Conservation (phyloP, 1,140 invertebrate genomes). For the Caenorhabditis tropicalis region DNA sequence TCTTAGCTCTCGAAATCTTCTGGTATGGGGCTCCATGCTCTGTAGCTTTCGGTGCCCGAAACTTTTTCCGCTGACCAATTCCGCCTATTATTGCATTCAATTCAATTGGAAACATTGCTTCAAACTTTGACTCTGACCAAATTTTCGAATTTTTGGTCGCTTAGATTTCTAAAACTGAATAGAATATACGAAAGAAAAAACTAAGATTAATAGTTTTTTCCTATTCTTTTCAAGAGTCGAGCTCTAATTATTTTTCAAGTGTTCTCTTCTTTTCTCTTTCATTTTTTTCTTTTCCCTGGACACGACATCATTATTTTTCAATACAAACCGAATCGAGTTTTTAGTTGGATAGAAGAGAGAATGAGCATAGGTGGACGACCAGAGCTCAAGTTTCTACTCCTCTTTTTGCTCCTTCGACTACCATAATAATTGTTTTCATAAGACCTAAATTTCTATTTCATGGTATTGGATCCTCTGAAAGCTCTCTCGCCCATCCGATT, state of each 20-base stretch:
- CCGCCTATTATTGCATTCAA: constrained; percentile 38
- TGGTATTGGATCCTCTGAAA: background rate
- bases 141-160: constrained; percentile 14
- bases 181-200: background rate
- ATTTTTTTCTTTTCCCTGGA: background rate
- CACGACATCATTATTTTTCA: constrained; percentile 16
- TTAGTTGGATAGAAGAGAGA: background rate
- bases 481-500: background rate
- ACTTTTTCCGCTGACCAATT: constrained; percentile 14
- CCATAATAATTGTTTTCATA: background rate
- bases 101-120: constrained; percentile 26
- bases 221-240: background rate
- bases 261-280: background rate
- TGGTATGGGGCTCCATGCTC: background rate
- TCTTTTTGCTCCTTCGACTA: background rate
- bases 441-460: background rate
- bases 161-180: constrained; percentile 1
- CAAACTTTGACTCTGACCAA: background rate
- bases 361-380: constrained; percentile 28
- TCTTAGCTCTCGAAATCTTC: background rate
- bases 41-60: background rate
- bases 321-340: background rate
- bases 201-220: background rate
- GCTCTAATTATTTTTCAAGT: constrained; percentile 41
- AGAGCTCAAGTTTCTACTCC: constrained; percentile 22